Conservation (phyloP, 2,113 vertebrate genomes). For the Malurus alboscapulatus region DNA sequence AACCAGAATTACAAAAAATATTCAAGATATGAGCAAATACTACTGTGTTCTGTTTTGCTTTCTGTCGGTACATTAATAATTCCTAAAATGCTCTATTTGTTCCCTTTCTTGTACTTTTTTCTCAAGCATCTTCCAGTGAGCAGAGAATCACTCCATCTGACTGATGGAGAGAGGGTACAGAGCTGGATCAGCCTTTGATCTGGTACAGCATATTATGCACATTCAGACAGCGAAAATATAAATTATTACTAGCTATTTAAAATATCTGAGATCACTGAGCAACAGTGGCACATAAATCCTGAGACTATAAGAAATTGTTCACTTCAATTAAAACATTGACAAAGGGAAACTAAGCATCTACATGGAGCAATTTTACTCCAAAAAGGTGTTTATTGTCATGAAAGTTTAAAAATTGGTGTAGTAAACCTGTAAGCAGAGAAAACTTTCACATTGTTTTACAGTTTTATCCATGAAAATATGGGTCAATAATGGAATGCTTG, state of each 20-base stretch:
- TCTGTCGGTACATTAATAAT: not conserved
- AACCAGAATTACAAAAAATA: not conserved
- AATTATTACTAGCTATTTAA: not conserved
- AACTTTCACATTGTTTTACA: not conserved
- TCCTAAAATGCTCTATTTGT: conserved; percentile 8
- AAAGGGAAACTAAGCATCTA: not conserved
- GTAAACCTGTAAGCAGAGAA: not conserved
- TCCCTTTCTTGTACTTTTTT: not conserved
- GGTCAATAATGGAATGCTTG: not conserved
- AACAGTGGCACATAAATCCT: not conserved
- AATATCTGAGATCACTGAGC: not conserved
- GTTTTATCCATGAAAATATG: not conserved
- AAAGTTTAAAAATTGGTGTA: not conserved
- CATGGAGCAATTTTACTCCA: not conserved
- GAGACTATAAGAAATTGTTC: not conserved
- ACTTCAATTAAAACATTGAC: not conserved
- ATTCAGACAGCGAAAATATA: not conserved
- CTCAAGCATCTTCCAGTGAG: not conserved
- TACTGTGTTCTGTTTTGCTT: not conserved
- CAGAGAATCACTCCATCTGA: not conserved
- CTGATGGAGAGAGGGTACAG: not conserved
- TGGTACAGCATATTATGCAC: not conserved
- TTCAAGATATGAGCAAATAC: not conserved
- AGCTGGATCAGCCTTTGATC: conserved; percentile 7
- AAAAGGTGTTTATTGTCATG: not conserved